Base-by-base conservation (phyloP, 2,888 invertebrate genomes). In the Hypselothyrea guttata region DNA sequence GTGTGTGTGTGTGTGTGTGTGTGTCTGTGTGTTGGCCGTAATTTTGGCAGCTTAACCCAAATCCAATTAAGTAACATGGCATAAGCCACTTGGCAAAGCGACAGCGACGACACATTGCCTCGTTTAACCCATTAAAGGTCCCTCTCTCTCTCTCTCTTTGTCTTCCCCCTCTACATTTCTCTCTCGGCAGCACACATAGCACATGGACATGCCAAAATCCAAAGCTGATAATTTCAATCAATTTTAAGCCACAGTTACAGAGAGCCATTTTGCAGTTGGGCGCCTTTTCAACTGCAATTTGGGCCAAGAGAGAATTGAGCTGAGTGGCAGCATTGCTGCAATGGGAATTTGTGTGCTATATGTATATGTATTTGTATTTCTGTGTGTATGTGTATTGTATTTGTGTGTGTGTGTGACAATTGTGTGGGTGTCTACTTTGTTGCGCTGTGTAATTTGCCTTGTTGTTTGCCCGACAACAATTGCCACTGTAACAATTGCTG, bases 141-240 rank as follows among this genome's bases (percentile, higher is more conserved):
- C 54, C 18, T n/a, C 38, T 47, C 12, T 35, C 30, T 34, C 13
- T 22, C 42, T 44, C 30, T 15, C 40, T 13, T 13, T 27, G 42
- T 47, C 11, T 41, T 22, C 13, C 5, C 15, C n/a, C 16, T 8
- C 44, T 13, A 41, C 12, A 46, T 16, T 22, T 22, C 22, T 22
- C 22, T 22, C 42, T 31, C n/a, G n/a, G n/a, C n/a, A n/a, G 16
- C 1, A 34, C 9, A 41, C 34, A 34, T 37, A 45, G 38, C 31
- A 60, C 45, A 72, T 42, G 65, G 67, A 78, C 63, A 71, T 85
- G 84, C 70, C 81, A 79, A 70, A 85, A 77, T 64, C 75, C 72
- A 74, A 70, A 85, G 86, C 86, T 75, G 86, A 85, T 85, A 85
- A 83, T 83, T 83, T 83, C 82, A 83, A 83, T 85, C 82, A 85